Conservation (phyloP, 2,797 vertebrate genomes). For the Smutsia gigantea region DNA sequence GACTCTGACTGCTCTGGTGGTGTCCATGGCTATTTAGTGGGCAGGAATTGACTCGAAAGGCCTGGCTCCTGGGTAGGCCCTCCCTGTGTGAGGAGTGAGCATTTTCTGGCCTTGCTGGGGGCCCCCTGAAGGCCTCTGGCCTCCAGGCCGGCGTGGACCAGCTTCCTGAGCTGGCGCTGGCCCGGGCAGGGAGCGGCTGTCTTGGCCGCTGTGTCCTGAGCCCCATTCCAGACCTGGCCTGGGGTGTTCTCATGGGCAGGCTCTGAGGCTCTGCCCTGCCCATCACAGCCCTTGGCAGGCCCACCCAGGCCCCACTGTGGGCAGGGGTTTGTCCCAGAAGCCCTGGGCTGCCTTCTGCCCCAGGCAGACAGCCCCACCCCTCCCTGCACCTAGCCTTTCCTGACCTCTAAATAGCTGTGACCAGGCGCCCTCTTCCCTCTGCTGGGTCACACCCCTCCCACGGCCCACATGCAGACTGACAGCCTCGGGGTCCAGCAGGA, state of each 20-base stretch:
- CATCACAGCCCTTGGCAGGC: accelerated
- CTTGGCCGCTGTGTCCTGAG: background rate
- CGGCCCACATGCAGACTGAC: background rate
- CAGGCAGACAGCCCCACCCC: accelerated
- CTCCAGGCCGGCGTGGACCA: background rate
- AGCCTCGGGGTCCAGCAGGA: background rate
- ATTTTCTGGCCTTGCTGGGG: background rate
- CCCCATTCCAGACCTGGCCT: accelerated
- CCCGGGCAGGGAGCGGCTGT: background rate
- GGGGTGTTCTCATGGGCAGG: accelerated
- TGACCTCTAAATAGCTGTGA: background rate
- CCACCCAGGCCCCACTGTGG: background rate
- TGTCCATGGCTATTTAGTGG: accelerated
- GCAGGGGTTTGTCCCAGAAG: background rate
- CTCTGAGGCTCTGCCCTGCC: background rate
- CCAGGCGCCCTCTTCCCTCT: background rate
- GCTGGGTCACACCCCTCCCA: background rate
- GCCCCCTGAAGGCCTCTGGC: background rate
- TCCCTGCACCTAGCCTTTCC: background rate
- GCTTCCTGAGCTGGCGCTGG: background rate
- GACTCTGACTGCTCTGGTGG: accelerated
- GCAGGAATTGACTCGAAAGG: no score
- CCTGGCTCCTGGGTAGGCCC: background rate
- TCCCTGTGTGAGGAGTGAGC: background rate
- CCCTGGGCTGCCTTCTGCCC: background rate